A percentile compares a stretch with the other conserved stretches of the same genome.
phyloP scores from a whole-genome alignment of 23 tunicate species.

The Trididemnum clinides region DNA sequence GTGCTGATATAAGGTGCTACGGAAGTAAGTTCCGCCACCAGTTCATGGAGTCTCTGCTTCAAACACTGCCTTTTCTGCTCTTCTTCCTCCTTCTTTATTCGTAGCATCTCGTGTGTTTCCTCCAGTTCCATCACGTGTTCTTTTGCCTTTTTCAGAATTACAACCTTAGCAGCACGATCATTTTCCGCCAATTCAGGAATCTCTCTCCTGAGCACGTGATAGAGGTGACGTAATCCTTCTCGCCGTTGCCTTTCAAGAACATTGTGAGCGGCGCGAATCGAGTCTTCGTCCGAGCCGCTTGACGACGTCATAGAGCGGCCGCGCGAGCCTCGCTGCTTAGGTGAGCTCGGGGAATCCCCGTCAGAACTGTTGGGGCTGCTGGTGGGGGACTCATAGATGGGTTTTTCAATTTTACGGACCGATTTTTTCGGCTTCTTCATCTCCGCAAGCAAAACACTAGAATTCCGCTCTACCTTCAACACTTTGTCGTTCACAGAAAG shows the following conservation, averaged over 20 bases:
- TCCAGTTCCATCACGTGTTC: constrained; percentile 61
- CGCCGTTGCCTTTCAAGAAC: constrained; percentile 84
- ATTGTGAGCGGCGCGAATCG: constrained; percentile 79
- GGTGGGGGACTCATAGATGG: constrained; percentile 49
- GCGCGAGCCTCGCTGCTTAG: constrained; percentile 20
- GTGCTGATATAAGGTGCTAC: too few species aligned
- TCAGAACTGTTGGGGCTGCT: constrained; percentile 33
- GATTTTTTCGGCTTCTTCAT: constrained; percentile 23
- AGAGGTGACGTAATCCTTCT: constrained; percentile 73
- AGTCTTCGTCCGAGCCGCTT: constrained; percentile 73
- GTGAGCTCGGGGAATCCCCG: constrained; percentile 47
- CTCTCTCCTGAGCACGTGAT: constrained; percentile 44
- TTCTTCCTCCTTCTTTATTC: constrained; percentile 18
- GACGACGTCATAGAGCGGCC: constrained; percentile 4
- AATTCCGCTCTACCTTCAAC: background rate
- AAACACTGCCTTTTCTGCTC: background rate
- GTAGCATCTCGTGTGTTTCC: background rate
- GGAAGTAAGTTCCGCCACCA: background rate
- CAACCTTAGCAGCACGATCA: constrained; percentile 77
- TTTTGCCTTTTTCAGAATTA: constrained; percentile 69
- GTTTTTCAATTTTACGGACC: background rate
- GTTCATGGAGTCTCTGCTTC: background rate
- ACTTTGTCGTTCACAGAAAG: background rate
- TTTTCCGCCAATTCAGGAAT: constrained; percentile 65
- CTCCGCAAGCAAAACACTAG: background rate